These are phyloP conservation scores for Corbicula japonica DNA, from an alignment of 2,888 invertebrate species.

Conservation along the genomic window DNA sequence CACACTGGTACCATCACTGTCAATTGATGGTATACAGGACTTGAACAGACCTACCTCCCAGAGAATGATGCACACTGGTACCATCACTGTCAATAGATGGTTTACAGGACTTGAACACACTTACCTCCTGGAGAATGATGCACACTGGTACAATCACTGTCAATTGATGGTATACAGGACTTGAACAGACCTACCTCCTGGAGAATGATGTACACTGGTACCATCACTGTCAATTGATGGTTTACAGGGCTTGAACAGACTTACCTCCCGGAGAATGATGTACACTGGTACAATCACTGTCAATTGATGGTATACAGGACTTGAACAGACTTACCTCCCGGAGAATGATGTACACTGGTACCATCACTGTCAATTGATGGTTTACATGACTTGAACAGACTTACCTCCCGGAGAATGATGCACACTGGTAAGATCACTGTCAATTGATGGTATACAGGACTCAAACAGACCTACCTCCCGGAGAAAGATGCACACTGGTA, in stretches of 20 bases:
- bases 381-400: too few relatives aligned
- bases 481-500: not conserved
- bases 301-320: not conserved
- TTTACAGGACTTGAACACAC: too few relatives aligned
- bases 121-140: too few relatives aligned
- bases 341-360: not conserved
- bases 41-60: too few relatives aligned
- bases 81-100: not conserved
- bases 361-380: too few relatives aligned
- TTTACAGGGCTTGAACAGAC: too few relatives aligned
- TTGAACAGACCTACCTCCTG: too few relatives aligned
- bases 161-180: not conserved
- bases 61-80: too few relatives aligned
- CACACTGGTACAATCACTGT: not conserved
- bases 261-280: too few relatives aligned
- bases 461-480: not conserved
- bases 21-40: too few relatives aligned
- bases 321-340: not conserved
- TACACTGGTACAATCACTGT: not conserved
- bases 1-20: constrained; percentile 74
- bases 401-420: not conserved
- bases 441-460: too few relatives aligned
- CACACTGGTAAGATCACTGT: not conserved
- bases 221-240: not conserved
- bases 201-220: too few relatives aligned